Evolutionary conservation across 2,888 invertebrate species (phyloP), one percentile per base, ranked within the genome.

Genomic region (Willowsia nigromaculata): DNA sequence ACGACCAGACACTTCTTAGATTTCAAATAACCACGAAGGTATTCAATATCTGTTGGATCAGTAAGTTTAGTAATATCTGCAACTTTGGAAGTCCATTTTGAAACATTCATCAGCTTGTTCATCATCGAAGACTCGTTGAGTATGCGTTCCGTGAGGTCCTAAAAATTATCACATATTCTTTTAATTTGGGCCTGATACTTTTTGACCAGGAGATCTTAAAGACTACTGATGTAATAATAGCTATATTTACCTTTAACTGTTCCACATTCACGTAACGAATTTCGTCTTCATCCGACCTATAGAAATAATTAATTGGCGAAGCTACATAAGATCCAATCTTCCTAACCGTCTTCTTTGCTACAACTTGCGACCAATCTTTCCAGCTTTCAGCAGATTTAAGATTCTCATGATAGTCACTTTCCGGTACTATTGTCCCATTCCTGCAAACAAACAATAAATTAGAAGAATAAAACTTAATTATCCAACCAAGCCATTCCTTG

Each of bases 71-170:
- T 88, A 27, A 81, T 6, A n/a, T 85, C 25, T 11, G 30, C 3
- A 11, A 91, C 84, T 56, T 85, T 62, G n/a, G 85, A 50, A 37
- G 74, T 89, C 91, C 90, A 92, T 1, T 65, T 85, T 9, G 68
- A 65, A 37, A 90, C 25, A 37, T 82, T 90, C 88, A 90, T 85
- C 9, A 91, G 40, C 53, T 90, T 88, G 47, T 89, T 87, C 33
- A 59, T 81, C 7, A 90, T 11, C 1, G 68, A 27, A n/a, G 82
- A 30, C 4, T 87, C 65, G 25, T 15, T 76, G 1, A 59, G 33
- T 18, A 85, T 43, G 30, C 47, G 65, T 37, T 89, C 78, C 13
- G 30, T 40, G 13, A 33, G 7, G 27, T 11, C 18, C 89, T 85
- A 40, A 15, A 80, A 74, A 85, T n/a, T n/a, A n/a, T n/a, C n/a